Evolutionary conservation across 1,140 invertebrate species (phyloP).

Genomic region (Sminthurides bifidus): DNA sequence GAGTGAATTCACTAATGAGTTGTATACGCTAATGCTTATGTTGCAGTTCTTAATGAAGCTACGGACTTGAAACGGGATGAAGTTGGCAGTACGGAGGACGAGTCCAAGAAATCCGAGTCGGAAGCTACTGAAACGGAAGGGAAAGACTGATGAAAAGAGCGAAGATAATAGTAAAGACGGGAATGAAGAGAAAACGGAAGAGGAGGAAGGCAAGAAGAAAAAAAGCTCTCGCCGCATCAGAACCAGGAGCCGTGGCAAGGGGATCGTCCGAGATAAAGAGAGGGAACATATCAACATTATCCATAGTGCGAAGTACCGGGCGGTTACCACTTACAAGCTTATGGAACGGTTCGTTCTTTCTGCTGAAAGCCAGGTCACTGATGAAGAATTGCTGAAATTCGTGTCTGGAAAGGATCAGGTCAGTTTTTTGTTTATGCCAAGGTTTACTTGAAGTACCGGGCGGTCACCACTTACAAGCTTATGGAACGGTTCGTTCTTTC

Average conservation of each 20-base stretch:
- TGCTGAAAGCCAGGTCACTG: not conserved
- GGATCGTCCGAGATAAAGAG: not conserved
- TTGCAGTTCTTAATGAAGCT: too few species aligned
- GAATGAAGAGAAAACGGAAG: slow-evolving; percentile 3
- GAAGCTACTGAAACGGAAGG: not conserved
- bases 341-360: slow-evolving; percentile 9
- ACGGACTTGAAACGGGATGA: too few species aligned
- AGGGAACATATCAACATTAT: not conserved
- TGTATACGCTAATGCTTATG: too few species aligned
- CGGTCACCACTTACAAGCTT: slow-evolving; percentile 7
- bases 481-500: slow-evolving; percentile 9
- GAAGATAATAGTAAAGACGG: too few species aligned
- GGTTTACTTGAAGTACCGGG: slow-evolving; percentile 8
- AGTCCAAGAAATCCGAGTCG: not conserved
- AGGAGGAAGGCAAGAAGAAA: not conserved
- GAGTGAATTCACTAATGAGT: too few species aligned
- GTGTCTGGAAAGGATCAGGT: not conserved
- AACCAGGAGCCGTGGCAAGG: not conserved
- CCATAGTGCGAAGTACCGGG: slow-evolving; percentile 15
- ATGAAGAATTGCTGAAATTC: slow-evolving; percentile 1
- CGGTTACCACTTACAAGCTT: slow-evolving; percentile 7
- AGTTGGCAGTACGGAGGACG: too few species aligned
- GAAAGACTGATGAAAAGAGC: not conserved
- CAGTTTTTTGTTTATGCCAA: too few species aligned
- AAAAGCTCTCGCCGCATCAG: not conserved